A percentile compares a stretch with the other conserved stretches of the same genome.
phyloP scores from a whole-genome alignment of 2,797 vertebrate species.

The Eremophila alpestris region DNA sequence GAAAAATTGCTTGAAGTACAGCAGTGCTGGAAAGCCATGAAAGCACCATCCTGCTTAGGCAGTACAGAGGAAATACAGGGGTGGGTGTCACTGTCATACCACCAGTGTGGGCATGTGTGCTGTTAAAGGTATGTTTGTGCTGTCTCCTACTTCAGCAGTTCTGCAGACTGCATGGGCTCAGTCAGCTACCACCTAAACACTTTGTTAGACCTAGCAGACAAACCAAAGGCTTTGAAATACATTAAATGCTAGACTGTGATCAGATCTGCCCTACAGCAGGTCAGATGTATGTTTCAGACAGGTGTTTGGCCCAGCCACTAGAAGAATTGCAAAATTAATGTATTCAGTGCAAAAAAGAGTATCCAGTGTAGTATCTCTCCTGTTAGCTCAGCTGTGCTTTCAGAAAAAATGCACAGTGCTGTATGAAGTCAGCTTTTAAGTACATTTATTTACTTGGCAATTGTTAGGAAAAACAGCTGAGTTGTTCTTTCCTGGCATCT shows the following conservation, averaged over 20 bases:
- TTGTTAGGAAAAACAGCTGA: not conserved
- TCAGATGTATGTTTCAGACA: not conserved
- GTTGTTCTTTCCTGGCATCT: not conserved
- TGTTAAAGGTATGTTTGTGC: not conserved
- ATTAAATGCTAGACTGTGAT: constrained; percentile 3
- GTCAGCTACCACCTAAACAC: not conserved
- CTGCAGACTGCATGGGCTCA: not conserved
- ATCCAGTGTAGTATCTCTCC: not conserved
- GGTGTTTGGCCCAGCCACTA: constrained; percentile 40
- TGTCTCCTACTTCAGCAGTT: not conserved
- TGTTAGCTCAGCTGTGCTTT: constrained; percentile 15
- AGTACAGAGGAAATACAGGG: not conserved
- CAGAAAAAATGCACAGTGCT: not conserved
- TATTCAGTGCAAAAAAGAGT: constrained; percentile 14
- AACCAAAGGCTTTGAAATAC: constrained; percentile 3
- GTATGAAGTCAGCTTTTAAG: constrained; percentile 22
- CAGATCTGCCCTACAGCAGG: constrained; percentile 35
- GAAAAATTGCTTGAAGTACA: not conserved
- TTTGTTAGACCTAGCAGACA: not conserved
- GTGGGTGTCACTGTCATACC: accelerated
- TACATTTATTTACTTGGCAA: constrained; percentile 20
- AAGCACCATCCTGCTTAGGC: not conserved
- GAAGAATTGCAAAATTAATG: constrained; percentile 44
- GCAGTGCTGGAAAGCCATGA: not conserved
- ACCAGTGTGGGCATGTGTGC: not conserved